These are phyloP conservation scores for Poeciliopsis infans DNA, from an alignment of 2,797 vertebrate genomes.

Conservation along the genomic window DNA sequence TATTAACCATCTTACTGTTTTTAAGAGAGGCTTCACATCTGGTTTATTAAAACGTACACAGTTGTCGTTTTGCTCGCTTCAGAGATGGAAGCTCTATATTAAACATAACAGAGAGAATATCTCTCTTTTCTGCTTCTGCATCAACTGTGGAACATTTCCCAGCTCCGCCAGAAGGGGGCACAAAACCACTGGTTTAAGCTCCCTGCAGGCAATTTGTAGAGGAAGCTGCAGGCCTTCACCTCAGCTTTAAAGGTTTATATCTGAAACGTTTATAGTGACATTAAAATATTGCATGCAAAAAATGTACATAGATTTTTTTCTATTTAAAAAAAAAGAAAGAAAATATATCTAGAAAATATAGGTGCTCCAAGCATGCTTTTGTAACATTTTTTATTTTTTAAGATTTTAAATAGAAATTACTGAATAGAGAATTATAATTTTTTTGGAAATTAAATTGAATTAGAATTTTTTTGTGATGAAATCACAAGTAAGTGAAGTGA, in stretches of 20 bases:
- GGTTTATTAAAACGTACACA: neutral
- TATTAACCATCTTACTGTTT: neutral
- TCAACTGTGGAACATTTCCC: conserved; percentile 64
- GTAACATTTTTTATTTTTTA: neutral
- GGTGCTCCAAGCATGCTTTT: neutral
- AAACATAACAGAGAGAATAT: neutral
- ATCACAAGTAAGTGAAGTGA: neutral
- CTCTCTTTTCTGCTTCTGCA: conserved; percentile 24
- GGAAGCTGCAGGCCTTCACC: conserved; percentile 37
- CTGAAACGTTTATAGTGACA: too few relatives aligned
- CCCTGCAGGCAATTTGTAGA: conserved; percentile 9
- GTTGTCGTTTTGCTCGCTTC: neutral
- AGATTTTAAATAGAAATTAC: neutral
- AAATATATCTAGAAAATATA: neutral
- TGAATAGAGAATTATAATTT: neutral
- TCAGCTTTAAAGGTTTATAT: neutral
- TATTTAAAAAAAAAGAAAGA: neutral
- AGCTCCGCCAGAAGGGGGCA: conserved; percentile 88
- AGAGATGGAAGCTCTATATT: conserved; percentile 6
- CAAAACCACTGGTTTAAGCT: conserved; percentile 75
- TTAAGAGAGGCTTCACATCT: neutral
- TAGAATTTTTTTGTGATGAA: neutral
- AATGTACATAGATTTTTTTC: neutral
- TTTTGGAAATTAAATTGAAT: neutral
- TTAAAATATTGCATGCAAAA: neutral